A percentile compares a stretch with the other conserved stretches of the same genome.
Evolutionary conservation across 2,888 invertebrate genomes (phyloP).

Genomic region (Oegoconia quadripuncta): DNA sequence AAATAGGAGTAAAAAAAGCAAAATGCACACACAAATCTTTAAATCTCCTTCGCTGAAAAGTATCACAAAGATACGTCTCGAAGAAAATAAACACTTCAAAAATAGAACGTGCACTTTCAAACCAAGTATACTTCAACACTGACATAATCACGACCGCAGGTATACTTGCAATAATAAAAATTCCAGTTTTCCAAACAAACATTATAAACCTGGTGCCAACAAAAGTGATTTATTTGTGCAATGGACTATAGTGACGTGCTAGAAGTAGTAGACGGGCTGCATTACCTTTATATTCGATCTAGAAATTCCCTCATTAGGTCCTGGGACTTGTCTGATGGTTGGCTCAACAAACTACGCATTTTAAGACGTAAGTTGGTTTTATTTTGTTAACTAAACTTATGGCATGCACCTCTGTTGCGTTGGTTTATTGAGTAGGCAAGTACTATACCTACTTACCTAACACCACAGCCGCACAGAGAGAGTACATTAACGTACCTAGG

Average conservation of each 20-base stretch:
- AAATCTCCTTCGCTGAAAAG: too few species aligned
- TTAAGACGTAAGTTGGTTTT: constrained; percentile 33
- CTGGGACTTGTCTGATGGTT: constrained; percentile 52
- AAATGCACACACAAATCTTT: too few species aligned
- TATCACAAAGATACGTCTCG: constrained; percentile 13
- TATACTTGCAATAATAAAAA: neutral
- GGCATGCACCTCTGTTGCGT: neutral
- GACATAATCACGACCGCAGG: neutral
- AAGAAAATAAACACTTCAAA: constrained; percentile 40
- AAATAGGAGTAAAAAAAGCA: too few species aligned
- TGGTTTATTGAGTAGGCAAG: neutral
- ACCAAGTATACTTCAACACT: neutral
- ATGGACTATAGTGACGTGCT: constrained; percentile 23
- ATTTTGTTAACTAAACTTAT: neutral
- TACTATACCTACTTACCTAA: too few species aligned
- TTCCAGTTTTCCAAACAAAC: neutral
- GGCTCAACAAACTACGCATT: constrained; percentile 41
- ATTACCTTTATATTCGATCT: constrained; percentile 42
- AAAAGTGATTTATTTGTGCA: constrained; percentile 5
- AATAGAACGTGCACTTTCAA: constrained; percentile 35
- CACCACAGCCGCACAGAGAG: too few species aligned
- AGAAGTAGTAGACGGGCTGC: constrained; percentile 29
- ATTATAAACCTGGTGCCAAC: neutral
- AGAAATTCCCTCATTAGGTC: constrained; percentile 59
- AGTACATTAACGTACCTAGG: too few species aligned